Evolutionary conservation across 2,113 vertebrate species (phyloP).

Genomic region (Eublepharis macularius): DNA sequence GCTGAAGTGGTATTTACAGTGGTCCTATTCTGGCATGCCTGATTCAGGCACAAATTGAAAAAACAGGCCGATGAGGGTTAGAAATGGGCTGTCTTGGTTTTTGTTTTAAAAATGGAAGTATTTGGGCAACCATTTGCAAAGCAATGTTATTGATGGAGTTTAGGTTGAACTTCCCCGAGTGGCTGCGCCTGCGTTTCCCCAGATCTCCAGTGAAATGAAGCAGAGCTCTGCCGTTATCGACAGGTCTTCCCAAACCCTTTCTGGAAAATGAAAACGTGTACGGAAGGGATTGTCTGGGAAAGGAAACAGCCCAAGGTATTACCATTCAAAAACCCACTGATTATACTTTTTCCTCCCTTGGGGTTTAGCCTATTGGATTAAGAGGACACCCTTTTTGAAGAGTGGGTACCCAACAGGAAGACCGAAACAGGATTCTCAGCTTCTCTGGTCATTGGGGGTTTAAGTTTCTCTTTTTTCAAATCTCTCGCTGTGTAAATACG

Average conservation of each 20-base stretch:
- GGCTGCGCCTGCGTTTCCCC: fast-evolving
- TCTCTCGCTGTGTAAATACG: slow-evolving; percentile 58
- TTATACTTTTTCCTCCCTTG: slow-evolving; percentile 14
- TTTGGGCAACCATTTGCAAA: background rate
- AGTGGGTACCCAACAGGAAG: slow-evolving; percentile 52
- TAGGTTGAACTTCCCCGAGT: background rate
- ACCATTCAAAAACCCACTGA: background rate
- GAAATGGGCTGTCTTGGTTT: background rate
- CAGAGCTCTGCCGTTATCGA: background rate
- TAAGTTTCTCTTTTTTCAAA: slow-evolving; percentile 61
- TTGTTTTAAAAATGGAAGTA: background rate
- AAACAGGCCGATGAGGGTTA: too few species aligned
- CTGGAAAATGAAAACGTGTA: background rate
- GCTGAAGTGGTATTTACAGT: too few species aligned
- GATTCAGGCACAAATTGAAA: background rate
- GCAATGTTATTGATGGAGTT: background rate
- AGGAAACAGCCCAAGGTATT: background rate
- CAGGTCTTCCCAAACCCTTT: background rate
- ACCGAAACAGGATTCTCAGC: slow-evolving; percentile 72
- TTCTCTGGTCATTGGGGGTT: slow-evolving; percentile 63
- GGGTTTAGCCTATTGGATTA: slow-evolving; percentile 28
- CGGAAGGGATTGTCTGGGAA: background rate
- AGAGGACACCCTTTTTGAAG: background rate
- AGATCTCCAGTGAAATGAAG: background rate
- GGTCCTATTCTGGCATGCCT: too few species aligned